These are phyloP conservation scores for Leuciscus idus DNA, from an alignment of 2,113 vertebrate species.

Conservation along the genomic window DNA sequence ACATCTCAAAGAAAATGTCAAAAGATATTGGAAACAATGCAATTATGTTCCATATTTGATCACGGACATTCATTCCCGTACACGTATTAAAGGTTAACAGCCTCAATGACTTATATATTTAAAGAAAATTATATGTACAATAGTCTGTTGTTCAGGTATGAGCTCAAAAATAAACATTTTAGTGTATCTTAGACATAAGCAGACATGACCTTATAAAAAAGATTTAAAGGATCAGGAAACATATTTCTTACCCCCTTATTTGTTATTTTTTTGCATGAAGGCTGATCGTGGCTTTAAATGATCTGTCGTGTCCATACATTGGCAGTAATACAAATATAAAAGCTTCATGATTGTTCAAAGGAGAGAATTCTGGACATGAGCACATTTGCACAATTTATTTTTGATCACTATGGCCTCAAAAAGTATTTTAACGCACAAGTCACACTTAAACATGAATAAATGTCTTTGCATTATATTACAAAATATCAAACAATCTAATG, in stretches of 20 bases:
- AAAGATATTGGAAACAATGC: background rate
- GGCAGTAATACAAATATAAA: conserved; percentile 11
- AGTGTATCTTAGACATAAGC: background rate
- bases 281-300: background rate
- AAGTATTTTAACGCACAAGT: background rate
- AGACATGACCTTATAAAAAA: background rate
- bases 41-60: conserved; percentile 3
- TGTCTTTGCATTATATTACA: background rate
- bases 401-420: background rate
- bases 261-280: conserved; percentile 8
- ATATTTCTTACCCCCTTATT: background rate
- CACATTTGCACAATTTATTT: background rate
- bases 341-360: conserved; percentile 28
- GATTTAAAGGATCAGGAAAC: background rate
- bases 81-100: conserved; percentile 16
- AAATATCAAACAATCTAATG: background rate
- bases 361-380: background rate
- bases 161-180: conserved; percentile 1
- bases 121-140: background rate
- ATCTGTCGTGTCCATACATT: background rate
- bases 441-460: background rate
- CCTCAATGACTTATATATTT: background rate
- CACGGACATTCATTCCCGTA: background rate
- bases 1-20: background rate
- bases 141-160: conserved; percentile 5